Evolutionary conservation across 2,113 vertebrate species (phyloP).

Genomic region (Hydropotes inermis): DNA sequence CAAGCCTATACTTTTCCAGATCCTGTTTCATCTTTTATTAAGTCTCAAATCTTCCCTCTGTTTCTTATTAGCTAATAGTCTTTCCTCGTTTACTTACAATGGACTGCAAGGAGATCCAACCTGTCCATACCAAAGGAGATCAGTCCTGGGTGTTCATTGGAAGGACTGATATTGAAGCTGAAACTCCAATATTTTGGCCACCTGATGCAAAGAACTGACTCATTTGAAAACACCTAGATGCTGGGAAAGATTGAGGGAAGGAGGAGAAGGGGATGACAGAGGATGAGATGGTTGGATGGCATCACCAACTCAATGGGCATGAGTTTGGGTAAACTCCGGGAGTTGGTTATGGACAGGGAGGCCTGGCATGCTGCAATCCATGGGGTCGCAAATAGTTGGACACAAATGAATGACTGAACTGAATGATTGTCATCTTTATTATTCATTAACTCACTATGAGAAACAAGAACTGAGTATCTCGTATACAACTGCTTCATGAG

Average conservation of each 20-base stretch:
- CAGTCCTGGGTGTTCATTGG: background rate
- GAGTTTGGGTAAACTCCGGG: background rate
- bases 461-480: background rate
- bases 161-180: background rate
- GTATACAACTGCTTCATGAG: background rate
- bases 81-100: background rate
- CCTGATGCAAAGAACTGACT: background rate
- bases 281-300: background rate
- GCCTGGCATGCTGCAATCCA: background rate
- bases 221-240: background rate
- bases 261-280: background rate
- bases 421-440: background rate
- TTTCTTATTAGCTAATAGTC: background rate
- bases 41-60: background rate
- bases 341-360: background rate
- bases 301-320: background rate
- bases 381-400: fast-evolving
- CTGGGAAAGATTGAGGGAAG: background rate
- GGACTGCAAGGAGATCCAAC: background rate
- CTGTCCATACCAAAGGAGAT: background rate
- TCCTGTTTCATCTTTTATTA: background rate
- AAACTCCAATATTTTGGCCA: background rate
- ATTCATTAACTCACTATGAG: background rate
- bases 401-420: fast-evolving
- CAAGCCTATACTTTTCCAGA: background rate